Evolutionary conservation across 2,888 invertebrate genomes (phyloP), one percentile per base, ranked within the genome.

Genomic region (Parapristionchus giblindavisi): DNA sequence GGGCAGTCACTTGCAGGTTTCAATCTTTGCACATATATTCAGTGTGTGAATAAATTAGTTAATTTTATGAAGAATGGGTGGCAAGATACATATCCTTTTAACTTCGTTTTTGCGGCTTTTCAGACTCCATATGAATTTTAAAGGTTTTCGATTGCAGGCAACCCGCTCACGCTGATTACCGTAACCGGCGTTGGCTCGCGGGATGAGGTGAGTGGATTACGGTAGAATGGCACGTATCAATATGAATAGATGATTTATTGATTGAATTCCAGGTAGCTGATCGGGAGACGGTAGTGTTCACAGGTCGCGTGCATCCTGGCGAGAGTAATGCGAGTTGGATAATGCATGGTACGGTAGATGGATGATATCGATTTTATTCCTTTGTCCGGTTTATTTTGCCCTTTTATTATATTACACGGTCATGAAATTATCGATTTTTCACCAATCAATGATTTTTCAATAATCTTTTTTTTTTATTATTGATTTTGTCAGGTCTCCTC

Each of bases 241-340:
- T n/a, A n/a, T n/a, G n/a, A n/a, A n/a, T n/a, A n/a, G n/a, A n/a
- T n/a, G n/a, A n/a, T n/a, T n/a, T n/a, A n/a, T n/a, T n/a, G n/a
- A n/a, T n/a, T n/a, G n/a, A n/a, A n/a, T n/a, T n/a, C n/a, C n/a
- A 88, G 87, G 8, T 89, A 5, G 88, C 75, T 1, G 27, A 48
- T 17, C 21, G 77, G 36, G 76, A 72, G 34, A 63, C 65, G 79
- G 87, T 94, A 79, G 92, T 94, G 87, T 79, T 94, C 68, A 92
- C 93, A 11, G 92, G 93, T 0, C 91, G 94, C 80, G 94, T 94
- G 11, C 94, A 94, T 90, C 94, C 94, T 0, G 94, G 94, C 0
- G 94, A 94, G 89, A 93, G 93, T 88, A 94, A 94, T 89, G 91
- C 94, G 8, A 93, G 93, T 0, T 94, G 94, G 94, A 92, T 94